A percentile compares a stretch with the other conserved stretches of the same genome.
These are phyloP conservation scores for Bombus picipes DNA, from an alignment of 1,140 invertebrate genomes.

Conservation along the genomic window DNA sequence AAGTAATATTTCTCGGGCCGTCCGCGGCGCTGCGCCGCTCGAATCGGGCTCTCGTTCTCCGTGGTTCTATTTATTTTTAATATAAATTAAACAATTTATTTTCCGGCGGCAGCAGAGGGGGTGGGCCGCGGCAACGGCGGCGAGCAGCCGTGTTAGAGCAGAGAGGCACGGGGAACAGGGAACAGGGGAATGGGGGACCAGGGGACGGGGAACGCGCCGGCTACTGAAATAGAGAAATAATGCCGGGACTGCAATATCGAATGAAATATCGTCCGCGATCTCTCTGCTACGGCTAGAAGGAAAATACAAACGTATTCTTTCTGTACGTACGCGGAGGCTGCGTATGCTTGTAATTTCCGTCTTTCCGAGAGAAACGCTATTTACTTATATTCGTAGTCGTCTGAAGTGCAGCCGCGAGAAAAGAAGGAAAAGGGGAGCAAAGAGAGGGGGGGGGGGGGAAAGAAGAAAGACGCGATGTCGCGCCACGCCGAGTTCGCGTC, in stretches of 20 bases:
- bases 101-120: conserved; percentile 50
- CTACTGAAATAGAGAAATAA: conserved; percentile 79
- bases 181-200: background rate
- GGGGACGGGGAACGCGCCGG: conserved; percentile 33
- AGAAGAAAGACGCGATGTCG: background rate
- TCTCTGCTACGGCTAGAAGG: conserved; percentile 54
- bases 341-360: conserved; percentile 52
- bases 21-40: conserved; percentile 60
- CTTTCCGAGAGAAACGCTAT: conserved; percentile 15
- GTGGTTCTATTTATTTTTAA: conserved; percentile 80
- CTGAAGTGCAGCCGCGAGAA: background rate
- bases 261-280: conserved; percentile 76
- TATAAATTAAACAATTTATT: conserved; percentile 81
- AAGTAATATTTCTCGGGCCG: conserved; percentile 78
- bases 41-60: conserved; percentile 57
- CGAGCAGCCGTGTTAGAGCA: background rate
- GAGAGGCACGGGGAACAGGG: background rate
- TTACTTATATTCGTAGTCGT: conserved; percentile 21
- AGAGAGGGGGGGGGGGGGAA: background rate
- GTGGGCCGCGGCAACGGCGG: conserved; percentile 1
- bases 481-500: too few species aligned
- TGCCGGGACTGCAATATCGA: conserved; percentile 77
- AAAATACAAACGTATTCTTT: conserved; percentile 62
- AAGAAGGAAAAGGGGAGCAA: background rate
- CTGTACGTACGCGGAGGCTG: conserved; percentile 16